A percentile compares a stretch with the other conserved stretches of the same genome.
Evolutionary conservation across 2,888 invertebrate species (phyloP).

Genomic region (Lacanobia oleracea): DNA sequence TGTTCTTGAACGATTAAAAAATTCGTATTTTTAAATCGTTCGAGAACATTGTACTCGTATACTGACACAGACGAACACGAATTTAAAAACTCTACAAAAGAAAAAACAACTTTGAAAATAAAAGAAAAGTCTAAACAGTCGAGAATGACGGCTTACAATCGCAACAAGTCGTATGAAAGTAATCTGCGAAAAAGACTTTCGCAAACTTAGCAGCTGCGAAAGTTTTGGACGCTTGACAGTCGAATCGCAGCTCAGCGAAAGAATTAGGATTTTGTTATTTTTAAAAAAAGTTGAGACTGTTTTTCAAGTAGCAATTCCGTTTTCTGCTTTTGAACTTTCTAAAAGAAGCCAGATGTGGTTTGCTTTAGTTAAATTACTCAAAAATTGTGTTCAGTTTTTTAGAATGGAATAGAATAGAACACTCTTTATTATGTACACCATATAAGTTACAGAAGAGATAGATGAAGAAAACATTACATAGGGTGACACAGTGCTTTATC

Average conservation of each 20-base stretch:
- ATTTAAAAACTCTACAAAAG: slow-evolving; percentile 35
- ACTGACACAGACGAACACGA: slow-evolving; percentile 24
- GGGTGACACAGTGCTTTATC: no score
- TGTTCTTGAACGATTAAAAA: slow-evolving; percentile 11
- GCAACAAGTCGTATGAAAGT: slow-evolving; percentile 60
- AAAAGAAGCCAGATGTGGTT: background rate
- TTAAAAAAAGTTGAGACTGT: slow-evolving; percentile 1
- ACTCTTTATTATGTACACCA: no score
- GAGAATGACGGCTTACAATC: slow-evolving; percentile 51
- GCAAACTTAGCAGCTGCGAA: slow-evolving; percentile 51
- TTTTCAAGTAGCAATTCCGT: background rate
- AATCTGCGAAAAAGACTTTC: slow-evolving; percentile 56
- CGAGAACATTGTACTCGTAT: no score
- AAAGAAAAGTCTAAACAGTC: slow-evolving; percentile 44
- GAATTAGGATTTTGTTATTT: slow-evolving; percentile 27
- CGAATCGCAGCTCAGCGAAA: slow-evolving; percentile 31
- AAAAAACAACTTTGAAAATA: slow-evolving; percentile 29
- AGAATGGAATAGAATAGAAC: no score
- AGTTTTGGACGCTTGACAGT: slow-evolving; percentile 47
- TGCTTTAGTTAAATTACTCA: background rate
- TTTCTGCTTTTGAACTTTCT: background rate
- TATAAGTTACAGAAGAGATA: no score
- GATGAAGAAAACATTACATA: no score
- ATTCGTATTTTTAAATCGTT: no score
- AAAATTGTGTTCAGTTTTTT: background rate